Evolutionary conservation across 2,888 invertebrate species (phyloP).

Genomic region (Sminthurinus aureus): DNA sequence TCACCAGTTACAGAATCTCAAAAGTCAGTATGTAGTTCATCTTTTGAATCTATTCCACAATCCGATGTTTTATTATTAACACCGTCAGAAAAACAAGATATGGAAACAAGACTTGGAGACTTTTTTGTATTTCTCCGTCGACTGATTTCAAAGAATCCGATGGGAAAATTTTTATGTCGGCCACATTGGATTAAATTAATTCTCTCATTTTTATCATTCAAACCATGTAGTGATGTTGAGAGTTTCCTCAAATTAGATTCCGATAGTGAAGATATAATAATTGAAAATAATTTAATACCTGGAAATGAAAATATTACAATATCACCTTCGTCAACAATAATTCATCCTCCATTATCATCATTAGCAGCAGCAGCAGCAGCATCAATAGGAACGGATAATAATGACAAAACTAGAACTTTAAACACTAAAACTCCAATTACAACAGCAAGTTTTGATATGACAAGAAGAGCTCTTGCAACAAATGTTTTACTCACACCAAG

Average conservation of each 20-base stretch:
- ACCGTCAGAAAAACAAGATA: conserved; percentile 57
- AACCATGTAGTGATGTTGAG: conserved; percentile 57
- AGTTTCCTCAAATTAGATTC: conserved; percentile 52
- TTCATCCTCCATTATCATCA: conserved; percentile 49
- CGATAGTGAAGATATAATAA: background rate
- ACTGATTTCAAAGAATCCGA: conserved; percentile 65
- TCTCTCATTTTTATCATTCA: conserved; percentile 63
- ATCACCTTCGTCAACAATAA: conserved; percentile 42
- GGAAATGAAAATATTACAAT: background rate
- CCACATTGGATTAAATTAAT: conserved; percentile 67
- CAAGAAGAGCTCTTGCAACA: background rate
- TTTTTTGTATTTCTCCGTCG: conserved; percentile 68
- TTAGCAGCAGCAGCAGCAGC: too few relatives aligned
- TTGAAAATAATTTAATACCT: background rate
- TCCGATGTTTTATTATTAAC: conserved; percentile 42
- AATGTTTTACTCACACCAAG: conserved; percentile 61
- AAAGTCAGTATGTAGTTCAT: conserved; percentile 46
- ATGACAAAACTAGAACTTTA: too few relatives aligned
- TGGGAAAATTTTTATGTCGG: conserved; percentile 65
- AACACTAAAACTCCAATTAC: too few relatives aligned
- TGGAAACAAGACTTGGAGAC: conserved; percentile 66
- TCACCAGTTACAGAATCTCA: conserved; percentile 54
- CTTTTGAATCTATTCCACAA: conserved; percentile 31
- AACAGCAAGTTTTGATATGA: background rate
- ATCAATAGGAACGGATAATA: too few relatives aligned